phyloP scores from a whole-genome alignment of 2,797 vertebrate species.

The Dromococcyx pavoninus region DNA sequence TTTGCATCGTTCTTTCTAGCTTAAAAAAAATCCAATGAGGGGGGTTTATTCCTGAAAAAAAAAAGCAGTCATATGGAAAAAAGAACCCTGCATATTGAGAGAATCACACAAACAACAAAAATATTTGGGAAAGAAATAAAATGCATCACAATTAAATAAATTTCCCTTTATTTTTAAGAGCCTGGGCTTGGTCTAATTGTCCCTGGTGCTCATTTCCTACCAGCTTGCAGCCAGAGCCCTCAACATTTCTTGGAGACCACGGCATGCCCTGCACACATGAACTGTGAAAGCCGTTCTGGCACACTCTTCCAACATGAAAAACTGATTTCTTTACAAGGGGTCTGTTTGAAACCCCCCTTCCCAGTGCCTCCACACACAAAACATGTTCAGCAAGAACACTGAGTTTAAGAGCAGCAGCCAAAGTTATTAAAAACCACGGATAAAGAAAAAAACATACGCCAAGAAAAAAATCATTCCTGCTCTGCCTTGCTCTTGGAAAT shows the following conservation, averaged over 20 bases:
- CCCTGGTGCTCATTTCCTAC: not conserved
- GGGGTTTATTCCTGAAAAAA: not conserved
- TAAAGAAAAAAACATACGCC: not conserved
- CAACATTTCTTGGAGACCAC: not conserved
- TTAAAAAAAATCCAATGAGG: not conserved
- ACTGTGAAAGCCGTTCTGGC: not conserved
- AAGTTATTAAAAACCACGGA: constrained; percentile 19
- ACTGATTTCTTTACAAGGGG: not conserved
- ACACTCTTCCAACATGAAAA: not conserved
- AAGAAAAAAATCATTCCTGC: not conserved
- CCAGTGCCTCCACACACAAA: not conserved
- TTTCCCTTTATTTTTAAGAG: not conserved
- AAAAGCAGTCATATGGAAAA: not conserved
- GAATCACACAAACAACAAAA: not conserved
- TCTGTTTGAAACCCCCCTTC: constrained; percentile 4
- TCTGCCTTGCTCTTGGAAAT: constrained; percentile 31
- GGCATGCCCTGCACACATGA: not conserved
- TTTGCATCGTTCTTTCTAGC: not conserved
- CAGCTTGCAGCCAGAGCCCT: not conserved
- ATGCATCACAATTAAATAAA: not conserved
- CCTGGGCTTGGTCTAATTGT: too few relatives aligned
- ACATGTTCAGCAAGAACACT: not conserved
- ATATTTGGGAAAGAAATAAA: not conserved
- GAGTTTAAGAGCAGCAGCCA: constrained; percentile 33
- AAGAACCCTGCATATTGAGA: not conserved